phyloP scores from a whole-genome alignment of 2,797 vertebrate species.

The Brachymystax lenok region DNA sequence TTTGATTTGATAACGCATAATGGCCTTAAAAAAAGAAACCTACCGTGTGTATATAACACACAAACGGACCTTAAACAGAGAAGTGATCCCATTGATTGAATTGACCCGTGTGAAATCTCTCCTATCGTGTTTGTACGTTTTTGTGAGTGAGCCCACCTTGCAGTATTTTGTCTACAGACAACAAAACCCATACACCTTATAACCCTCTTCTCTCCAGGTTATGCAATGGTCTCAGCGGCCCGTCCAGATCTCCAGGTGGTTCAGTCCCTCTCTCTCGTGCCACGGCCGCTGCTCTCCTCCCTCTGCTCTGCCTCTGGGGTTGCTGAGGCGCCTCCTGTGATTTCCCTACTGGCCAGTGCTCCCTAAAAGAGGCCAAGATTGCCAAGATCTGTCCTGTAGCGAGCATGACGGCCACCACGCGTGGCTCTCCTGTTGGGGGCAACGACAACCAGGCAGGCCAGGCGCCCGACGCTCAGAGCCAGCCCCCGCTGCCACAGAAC shows the following conservation, averaged over 20 bases:
- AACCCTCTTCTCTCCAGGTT: constrained; percentile 78
- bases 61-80: too few relatives aligned
- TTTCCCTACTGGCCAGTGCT: constrained; percentile 94
- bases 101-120: too few relatives aligned
- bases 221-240: constrained; percentile 99
- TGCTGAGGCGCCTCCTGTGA: constrained; percentile 81
- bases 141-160: neutral
- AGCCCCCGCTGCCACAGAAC: constrained; percentile 98
- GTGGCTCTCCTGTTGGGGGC: constrained; percentile 99
- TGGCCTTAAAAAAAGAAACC: neutral
- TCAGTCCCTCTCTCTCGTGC: constrained; percentile 92
- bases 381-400: constrained; percentile 99
- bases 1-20: neutral
- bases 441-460: constrained; percentile 96
- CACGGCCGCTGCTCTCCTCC: constrained; percentile 91
- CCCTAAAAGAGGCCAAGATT: constrained; percentile 99
- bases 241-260: constrained; percentile 95
- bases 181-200: constrained; percentile 13
- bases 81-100: too few relatives aligned
- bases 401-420: constrained; percentile 99
- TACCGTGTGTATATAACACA: too few relatives aligned
- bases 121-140: neutral
- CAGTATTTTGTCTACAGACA: neutral
- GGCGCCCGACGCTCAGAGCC: constrained; percentile 98
- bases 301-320: constrained; percentile 93